Percentiles rank a stretch among this genome's conserved stretches.
These are phyloP conservation scores for Oryzias melastigma DNA, from an alignment of 2,113 vertebrate genomes.

Conservation along the genomic window DNA sequence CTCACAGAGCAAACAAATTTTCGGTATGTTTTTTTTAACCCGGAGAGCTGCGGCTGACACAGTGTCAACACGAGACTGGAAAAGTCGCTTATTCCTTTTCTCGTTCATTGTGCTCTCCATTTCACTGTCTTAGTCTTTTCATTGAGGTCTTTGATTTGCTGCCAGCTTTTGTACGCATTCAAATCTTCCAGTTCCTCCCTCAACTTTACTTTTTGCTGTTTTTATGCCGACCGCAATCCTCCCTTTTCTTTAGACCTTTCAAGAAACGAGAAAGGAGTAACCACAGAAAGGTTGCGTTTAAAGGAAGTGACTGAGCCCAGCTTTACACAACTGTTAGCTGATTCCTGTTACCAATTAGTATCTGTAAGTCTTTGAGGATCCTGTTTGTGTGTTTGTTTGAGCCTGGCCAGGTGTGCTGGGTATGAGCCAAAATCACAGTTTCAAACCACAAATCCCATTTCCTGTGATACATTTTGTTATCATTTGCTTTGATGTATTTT, in stretches of 20 bases:
- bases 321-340: conserved; percentile 64
- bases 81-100: conserved; percentile 34
- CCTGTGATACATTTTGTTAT: conserved; percentile 56
- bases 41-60: conserved; percentile 47
- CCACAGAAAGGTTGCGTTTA: conserved; percentile 54
- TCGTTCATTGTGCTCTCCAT: conserved; percentile 29
- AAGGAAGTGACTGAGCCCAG: conserved; percentile 67
- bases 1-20: conserved; percentile 72
- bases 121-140: conserved; percentile 41
- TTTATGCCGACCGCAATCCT: conserved; percentile 43
- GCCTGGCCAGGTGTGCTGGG: conserved; percentile 70
- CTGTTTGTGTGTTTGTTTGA: conserved; percentile 73
- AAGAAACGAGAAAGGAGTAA: conserved; percentile 55
- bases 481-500: conserved; percentile 60
- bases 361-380: conserved; percentile 66
- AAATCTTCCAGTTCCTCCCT: conserved; percentile 59
- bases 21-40: conserved; percentile 61
- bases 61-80: conserved; percentile 45
- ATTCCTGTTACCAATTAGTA: conserved; percentile 69
- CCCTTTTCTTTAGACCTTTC: conserved; percentile 55
- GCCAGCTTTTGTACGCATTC: conserved; percentile 56
- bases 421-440: conserved; percentile 47
- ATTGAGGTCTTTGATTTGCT: conserved; percentile 56
- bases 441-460: conserved; percentile 68
- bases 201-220: conserved; percentile 31